Evolutionary conservation across 2,888 invertebrate genomes (phyloP), one percentile per base, ranked within the genome.

Genomic region (Eledone cirrhosa): DNA sequence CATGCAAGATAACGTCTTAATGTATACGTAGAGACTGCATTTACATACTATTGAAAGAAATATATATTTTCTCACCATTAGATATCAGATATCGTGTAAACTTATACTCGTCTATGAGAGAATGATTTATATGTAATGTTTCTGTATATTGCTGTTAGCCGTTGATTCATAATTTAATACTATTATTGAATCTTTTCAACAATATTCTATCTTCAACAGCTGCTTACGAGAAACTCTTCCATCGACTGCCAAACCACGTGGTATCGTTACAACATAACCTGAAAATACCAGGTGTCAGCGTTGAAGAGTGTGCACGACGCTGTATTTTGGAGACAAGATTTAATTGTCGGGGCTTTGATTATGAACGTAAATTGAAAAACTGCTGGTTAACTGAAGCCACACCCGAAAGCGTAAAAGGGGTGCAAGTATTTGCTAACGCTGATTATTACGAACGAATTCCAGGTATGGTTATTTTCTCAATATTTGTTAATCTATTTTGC

Each of bases 301-400:
- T 86, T 16, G 89, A 90, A 77, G 86, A 88, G 80, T 90, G 90
- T 82, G 87, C 89, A 31, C 83, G 89, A 78, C 81, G 87, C 67
- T 90, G 90, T 81, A 82, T 89, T 33, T 82, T 87, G 72, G 89
- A 89, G 80, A 83, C 86, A 79, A 80, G 80, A 33, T 89, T 88
- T 81, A 86, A 86, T 78, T 89, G 89, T 81, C 81, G 83, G 31
- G 87, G 87, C 0, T 88, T 89, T 80, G 88, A 88, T 81, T 88
- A 86, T 78, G 88, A 88, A 78, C 81, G 81, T 13, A 79, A 81
- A 29, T 77, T 83, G 3, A 72, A 81, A 69, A 87, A 86, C 79
- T 89, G 89, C 78, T 87, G 87, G 86, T 81, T 89, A 59, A 87
- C 89, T 4, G 86, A 88, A 31, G 81, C 84, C 33, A 84, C 84